phyloP scores from a whole-genome alignment of 2,113 vertebrate species.

The Prochilodus magdalenae region DNA sequence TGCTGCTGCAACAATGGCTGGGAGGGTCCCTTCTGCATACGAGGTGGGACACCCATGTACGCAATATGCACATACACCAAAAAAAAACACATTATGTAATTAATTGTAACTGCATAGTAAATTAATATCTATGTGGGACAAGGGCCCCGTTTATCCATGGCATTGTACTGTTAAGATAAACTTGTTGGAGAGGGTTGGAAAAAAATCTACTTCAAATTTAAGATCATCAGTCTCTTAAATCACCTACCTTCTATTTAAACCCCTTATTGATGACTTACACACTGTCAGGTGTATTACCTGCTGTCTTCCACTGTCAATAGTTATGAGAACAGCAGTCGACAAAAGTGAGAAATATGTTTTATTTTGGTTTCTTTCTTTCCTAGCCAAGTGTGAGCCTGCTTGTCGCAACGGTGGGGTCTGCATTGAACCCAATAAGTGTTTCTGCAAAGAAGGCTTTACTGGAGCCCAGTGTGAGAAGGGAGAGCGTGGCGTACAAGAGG shows the following conservation, averaged over 20 bases:
- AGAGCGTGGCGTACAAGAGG: slow-evolving; percentile 87
- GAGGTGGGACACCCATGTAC: slow-evolving; percentile 76
- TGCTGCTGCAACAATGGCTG: slow-evolving; percentile 95
- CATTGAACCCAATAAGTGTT: slow-evolving; percentile 92
- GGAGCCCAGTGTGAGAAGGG: slow-evolving; percentile 81
- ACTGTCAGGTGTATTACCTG: too few species aligned
- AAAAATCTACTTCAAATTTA: too few species aligned
- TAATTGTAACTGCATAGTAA: neutral
- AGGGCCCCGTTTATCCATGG: neutral
- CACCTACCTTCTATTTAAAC: too few species aligned
- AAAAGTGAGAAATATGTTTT: neutral
- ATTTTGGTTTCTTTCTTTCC: slow-evolving; percentile 32
- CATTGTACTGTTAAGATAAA: too few species aligned
- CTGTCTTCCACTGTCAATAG: too few species aligned
- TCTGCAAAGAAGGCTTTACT: slow-evolving; percentile 89
- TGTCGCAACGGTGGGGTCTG: slow-evolving; percentile 97
- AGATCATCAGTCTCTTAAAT: too few species aligned
- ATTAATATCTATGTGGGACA: neutral
- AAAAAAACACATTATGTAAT: neutral
- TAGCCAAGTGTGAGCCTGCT: slow-evolving; percentile 94
- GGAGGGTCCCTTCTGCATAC: slow-evolving; percentile 95
- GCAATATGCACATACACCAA: neutral
- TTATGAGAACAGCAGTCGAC: too few species aligned
- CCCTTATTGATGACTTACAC: too few species aligned
- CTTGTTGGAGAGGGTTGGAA: too few species aligned